These are phyloP conservation scores for Rhabdomys pumilio DNA, from an alignment of 2,797 vertebrate genomes.

Conservation along the genomic window DNA sequence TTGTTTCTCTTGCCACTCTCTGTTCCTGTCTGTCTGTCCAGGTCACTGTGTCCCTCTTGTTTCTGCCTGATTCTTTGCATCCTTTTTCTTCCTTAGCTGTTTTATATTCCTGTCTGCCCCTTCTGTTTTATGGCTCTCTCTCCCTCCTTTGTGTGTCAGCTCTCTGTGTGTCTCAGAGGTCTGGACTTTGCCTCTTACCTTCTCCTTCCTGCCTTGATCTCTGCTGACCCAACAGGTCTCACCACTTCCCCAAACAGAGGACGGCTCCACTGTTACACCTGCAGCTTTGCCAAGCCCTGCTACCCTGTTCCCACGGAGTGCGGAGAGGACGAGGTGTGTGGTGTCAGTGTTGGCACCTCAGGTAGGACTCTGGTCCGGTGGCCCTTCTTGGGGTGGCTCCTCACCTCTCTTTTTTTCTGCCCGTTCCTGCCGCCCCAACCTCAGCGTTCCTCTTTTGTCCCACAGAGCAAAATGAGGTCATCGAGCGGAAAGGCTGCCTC, in stretches of 20 bases:
- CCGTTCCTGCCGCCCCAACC: not conserved
- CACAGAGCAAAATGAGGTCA: constrained; percentile 70
- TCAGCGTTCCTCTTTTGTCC: not conserved
- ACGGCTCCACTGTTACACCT: constrained; percentile 64
- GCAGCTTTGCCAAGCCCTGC: constrained; percentile 73
- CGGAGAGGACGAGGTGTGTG: constrained; percentile 62
- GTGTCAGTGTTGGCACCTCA: constrained; percentile 75
- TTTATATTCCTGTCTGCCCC: not conserved
- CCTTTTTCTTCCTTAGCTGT: not conserved
- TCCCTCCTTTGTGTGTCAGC: not conserved
- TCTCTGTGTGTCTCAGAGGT: not conserved
- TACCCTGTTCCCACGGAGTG: constrained; percentile 51
- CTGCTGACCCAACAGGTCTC: constrained; percentile 38
- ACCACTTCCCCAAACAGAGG: not conserved
- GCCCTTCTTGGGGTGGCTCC: not conserved
- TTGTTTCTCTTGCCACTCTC: not conserved
- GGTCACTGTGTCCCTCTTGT: not conserved
- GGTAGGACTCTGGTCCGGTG: constrained; percentile 46
- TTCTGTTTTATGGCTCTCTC: not conserved
- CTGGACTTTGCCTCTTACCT: not conserved
- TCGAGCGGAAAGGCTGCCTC: constrained; percentile 69
- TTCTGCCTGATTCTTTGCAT: not conserved
- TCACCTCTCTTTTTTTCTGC: not conserved
- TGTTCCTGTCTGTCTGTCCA: not conserved
- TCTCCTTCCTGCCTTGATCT: not conserved